Evolutionary conservation across 2,113 vertebrate species (phyloP).

Genomic region (Zosterops lateralis): DNA sequence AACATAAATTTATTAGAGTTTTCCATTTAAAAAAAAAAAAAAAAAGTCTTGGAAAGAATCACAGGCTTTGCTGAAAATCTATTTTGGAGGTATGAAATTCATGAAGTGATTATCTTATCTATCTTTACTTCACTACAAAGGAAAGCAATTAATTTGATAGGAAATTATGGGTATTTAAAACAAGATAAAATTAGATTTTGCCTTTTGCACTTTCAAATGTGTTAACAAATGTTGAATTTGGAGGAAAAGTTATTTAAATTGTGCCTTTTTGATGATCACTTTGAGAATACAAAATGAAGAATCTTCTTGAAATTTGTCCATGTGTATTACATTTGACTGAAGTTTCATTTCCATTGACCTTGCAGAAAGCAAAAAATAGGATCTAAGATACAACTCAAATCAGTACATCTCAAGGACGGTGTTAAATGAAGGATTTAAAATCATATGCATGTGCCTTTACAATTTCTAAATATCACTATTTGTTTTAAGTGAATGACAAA

Average conservation of each 20-base stretch:
- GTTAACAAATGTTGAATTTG: not conserved
- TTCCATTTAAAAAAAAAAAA: not conserved
- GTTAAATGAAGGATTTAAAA: not conserved
- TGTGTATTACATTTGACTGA: not conserved
- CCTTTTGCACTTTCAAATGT: not conserved
- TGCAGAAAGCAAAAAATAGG: not conserved
- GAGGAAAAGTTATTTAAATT: not conserved
- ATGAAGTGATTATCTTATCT: not conserved
- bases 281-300: not conserved
- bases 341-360: not conserved
- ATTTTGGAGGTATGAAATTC: not conserved
- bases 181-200: not conserved
- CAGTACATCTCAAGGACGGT: not conserved
- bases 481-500: not conserved
- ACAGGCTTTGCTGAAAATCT: not conserved
- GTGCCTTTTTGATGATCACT: not conserved
- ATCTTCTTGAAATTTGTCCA: not conserved
- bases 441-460: not conserved
- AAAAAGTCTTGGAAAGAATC: not conserved
- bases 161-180: not conserved
- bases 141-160: not conserved
- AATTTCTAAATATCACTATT: not conserved
- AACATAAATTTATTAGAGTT: not conserved
- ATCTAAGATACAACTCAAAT: not conserved
- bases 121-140: not conserved